Percentiles rank a stretch among this genome's conserved stretches.
phyloP scores from a whole-genome alignment of 2,797 vertebrate genomes.

The Oophaga sylvatica region DNA sequence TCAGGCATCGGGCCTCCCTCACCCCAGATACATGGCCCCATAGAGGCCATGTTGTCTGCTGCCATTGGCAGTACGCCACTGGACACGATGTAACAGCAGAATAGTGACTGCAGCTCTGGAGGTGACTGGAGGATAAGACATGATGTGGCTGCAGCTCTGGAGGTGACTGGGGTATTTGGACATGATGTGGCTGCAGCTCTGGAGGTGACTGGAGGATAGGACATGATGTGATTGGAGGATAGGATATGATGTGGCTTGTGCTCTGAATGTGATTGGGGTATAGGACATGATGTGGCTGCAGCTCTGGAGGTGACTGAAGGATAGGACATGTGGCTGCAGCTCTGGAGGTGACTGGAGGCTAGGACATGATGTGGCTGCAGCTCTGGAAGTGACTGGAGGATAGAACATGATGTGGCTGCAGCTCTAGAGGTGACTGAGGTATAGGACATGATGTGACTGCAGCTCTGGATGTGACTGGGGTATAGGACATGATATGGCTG shows the following conservation, averaged over 20 bases:
- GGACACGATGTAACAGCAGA: background rate
- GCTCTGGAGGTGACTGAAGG: no score
- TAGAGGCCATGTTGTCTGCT: no score
- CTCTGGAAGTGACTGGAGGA: background rate
- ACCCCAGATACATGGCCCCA: no score
- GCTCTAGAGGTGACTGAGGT: background rate
- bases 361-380: background rate
- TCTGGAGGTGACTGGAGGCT: background rate
- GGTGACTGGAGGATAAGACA: background rate
- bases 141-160: no score
- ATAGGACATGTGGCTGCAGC: background rate
- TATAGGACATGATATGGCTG: background rate
- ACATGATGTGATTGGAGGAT: background rate
- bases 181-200: no score
- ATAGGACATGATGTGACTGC: background rate
- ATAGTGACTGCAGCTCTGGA: background rate
- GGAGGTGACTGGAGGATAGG: no score
- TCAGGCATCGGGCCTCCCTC: no score
- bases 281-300: background rate
- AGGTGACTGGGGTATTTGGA: no score
- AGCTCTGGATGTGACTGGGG: background rate
- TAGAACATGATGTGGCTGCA: background rate
- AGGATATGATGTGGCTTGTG: background rate
- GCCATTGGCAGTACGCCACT: no score
- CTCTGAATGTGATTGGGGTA: background rate